Conservation (phyloP, 2,797 vertebrate species). For the Rhincodon typus region DNA sequence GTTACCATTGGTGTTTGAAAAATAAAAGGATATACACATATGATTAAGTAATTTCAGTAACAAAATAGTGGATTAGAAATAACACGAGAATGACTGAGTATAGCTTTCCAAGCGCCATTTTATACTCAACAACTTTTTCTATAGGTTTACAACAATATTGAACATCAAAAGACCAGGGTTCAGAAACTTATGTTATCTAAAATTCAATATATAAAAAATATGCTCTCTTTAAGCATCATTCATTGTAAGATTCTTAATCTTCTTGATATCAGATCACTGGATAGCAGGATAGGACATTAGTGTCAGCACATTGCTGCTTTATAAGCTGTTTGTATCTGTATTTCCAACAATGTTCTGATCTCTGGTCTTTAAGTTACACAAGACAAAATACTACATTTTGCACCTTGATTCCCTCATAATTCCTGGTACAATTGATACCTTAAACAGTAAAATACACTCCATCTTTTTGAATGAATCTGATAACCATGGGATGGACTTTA, state of each 20-base stretch:
- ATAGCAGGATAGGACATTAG: not conserved
- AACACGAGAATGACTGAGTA: not conserved
- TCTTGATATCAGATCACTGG: not conserved
- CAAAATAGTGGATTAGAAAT: conserved; percentile 25
- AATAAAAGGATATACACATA: conserved; percentile 28
- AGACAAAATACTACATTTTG: conserved; percentile 24
- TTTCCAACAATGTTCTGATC: conserved; percentile 26
- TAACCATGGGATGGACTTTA: conserved; percentile 21
- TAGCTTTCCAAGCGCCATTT: not conserved
- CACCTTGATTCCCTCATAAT: not conserved
- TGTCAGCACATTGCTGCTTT: conserved; percentile 6
- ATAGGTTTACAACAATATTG: conserved; percentile 31
- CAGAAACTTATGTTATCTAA: conserved; percentile 10
- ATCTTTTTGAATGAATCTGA: conserved; percentile 3
- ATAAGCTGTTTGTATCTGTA: not conserved
- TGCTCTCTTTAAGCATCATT: not conserved
- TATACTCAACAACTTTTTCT: conserved; percentile 29
- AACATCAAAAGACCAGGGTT: conserved; percentile 30
- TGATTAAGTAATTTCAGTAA: conserved; percentile 27
- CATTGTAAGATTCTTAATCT: not conserved
- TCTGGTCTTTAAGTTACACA: conserved; percentile 31
- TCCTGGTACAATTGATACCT: not conserved
- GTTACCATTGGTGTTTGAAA: conserved; percentile 23
- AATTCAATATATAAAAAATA: conserved; percentile 31
- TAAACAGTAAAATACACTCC: conserved; percentile 27